Conservation (phyloP, 1,140 invertebrate genomes). For the Drosophila murphyi region DNA sequence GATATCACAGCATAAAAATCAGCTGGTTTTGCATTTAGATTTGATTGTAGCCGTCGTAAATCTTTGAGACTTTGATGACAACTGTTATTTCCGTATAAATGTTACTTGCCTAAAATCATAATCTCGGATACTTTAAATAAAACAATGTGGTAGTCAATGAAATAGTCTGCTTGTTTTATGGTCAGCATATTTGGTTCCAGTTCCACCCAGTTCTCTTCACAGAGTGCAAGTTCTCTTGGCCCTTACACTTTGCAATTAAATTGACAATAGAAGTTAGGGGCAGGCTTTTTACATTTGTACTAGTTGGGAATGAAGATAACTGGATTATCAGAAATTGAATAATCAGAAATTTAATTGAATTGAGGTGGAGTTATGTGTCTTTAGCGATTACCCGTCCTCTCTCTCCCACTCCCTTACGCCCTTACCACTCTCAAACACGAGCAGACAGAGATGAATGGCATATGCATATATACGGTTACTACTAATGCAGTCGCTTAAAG, state of each 20-base stretch:
- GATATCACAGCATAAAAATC: too few relatives aligned
- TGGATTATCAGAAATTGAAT: slow-evolving; percentile 20
- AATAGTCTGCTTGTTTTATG: neutral
- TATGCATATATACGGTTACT: slow-evolving; percentile 7
- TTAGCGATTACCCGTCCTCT: neutral
- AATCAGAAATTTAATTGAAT: neutral
- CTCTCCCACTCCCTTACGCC: neutral
- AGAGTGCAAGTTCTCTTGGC: neutral
- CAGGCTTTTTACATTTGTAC: neutral
- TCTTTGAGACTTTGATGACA: too few relatives aligned
- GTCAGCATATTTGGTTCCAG: too few relatives aligned
- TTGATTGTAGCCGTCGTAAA: too few relatives aligned
- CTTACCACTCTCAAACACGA: neutral
- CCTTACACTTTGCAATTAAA: neutral
- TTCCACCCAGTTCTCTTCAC: neutral
- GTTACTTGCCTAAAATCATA: too few relatives aligned
- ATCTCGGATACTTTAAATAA: neutral
- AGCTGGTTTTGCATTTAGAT: too few relatives aligned
- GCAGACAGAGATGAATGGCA: neutral
- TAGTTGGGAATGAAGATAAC: slow-evolving; percentile 8
- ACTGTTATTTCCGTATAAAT: too few relatives aligned
- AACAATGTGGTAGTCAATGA: neutral
- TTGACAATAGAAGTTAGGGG: neutral
- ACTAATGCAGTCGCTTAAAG: slow-evolving; percentile 43
- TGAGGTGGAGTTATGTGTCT: neutral